Percentiles rank a stretch among this genome's conserved stretches.
Conservation (phyloP, 2,888 invertebrate genomes). For the Amphipoea oculea region DNA sequence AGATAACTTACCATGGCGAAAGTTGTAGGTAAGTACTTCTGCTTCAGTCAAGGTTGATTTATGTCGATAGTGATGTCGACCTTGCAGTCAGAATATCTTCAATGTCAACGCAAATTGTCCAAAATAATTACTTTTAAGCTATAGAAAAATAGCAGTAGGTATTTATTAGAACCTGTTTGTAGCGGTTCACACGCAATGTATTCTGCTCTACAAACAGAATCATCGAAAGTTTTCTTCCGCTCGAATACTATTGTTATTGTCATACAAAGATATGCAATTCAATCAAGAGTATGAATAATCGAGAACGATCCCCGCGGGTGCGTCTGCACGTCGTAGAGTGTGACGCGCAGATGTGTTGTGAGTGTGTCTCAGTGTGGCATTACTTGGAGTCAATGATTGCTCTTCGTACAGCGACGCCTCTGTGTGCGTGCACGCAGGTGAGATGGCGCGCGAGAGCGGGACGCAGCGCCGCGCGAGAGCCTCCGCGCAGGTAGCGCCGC, state of each 20-base stretch:
- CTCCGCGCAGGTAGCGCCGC: slow-evolving; percentile 81
- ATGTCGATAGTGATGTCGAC: slow-evolving; percentile 2
- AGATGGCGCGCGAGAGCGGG: slow-evolving; percentile 81
- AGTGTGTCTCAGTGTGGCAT: slow-evolving; percentile 36
- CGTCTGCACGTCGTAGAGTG: slow-evolving; percentile 35
- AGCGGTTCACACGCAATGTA: neutral
- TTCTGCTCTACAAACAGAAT: slow-evolving; percentile 3
- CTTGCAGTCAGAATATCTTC: slow-evolving; percentile 8
- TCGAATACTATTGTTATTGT: slow-evolving; percentile 22
- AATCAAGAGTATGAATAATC: slow-evolving; percentile 48
- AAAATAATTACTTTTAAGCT: neutral
- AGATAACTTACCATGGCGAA: neutral
- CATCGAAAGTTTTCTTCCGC: slow-evolving; percentile 13
- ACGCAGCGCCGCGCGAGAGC: slow-evolving; percentile 75
- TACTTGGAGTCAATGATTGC: slow-evolving; percentile 66
- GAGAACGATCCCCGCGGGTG: slow-evolving; percentile 40
- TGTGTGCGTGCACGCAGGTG: slow-evolving; percentile 75
- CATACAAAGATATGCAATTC: slow-evolving; percentile 25
- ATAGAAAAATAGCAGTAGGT: neutral
- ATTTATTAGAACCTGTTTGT: neutral
- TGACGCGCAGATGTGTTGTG: slow-evolving; percentile 35
- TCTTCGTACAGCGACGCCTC: slow-evolving; percentile 42
- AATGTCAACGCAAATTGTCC: neutral
- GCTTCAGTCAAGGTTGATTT: slow-evolving; percentile 14
- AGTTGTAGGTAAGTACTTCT: neutral